Evolutionary conservation across 2,113 vertebrate genomes (phyloP).

Genomic region (Forbesichthys papilliferus): DNA sequence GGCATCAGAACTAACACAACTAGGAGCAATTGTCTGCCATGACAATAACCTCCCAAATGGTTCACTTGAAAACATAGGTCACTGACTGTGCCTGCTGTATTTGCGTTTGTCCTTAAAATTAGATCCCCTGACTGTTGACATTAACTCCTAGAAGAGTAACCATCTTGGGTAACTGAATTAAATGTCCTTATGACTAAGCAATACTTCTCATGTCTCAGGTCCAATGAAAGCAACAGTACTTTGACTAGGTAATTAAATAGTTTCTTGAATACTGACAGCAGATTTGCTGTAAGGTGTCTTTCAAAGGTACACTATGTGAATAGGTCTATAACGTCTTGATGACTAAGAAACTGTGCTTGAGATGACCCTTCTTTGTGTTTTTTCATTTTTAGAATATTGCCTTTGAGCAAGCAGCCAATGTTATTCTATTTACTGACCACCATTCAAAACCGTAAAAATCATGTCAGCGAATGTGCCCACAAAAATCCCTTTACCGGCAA

Average conservation of each 20-base stretch:
- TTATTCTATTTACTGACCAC: too few species aligned
- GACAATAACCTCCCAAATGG: constrained; percentile 18
- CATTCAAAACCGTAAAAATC: too few species aligned
- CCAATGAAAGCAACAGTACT: constrained; percentile 3
- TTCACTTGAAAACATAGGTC: constrained; percentile 22
- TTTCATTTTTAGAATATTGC: too few species aligned
- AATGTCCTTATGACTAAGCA: constrained; percentile 24
- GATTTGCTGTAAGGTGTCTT: too few species aligned
- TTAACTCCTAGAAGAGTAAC: constrained; percentile 20
- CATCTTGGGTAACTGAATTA: constrained; percentile 1
- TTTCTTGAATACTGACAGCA: too few species aligned
- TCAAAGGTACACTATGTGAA: too few species aligned
- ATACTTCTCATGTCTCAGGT: constrained; percentile 38
- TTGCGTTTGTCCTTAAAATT: constrained; percentile 34
- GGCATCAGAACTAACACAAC: constrained; percentile 52
- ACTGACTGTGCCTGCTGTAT: constrained; percentile 28
- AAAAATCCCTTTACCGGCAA: constrained; percentile 21
- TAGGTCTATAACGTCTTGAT: too few species aligned
- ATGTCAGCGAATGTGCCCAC: too few species aligned
- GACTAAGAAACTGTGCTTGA: too few species aligned
- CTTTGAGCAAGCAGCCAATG: too few species aligned
- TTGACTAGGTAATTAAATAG: constrained; percentile 27
- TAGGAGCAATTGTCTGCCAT: constrained; percentile 13
- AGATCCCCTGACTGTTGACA: constrained; percentile 21
- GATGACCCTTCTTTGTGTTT: too few species aligned